These are phyloP conservation scores for Ariolimax columbianus DNA, from an alignment of 2,888 invertebrate genomes.

Conservation along the genomic window DNA sequence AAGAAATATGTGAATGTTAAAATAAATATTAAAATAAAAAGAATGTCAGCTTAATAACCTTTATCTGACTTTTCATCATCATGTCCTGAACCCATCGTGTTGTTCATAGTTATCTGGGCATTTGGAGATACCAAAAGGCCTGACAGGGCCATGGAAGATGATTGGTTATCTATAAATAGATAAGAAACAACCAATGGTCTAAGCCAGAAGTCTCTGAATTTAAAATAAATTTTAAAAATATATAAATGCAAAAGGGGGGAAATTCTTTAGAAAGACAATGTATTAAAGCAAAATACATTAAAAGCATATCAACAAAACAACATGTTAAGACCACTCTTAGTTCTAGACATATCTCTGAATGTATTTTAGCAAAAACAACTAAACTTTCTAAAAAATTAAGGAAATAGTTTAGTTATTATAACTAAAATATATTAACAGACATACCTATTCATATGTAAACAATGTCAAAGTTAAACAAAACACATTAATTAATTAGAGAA, in stretches of 20 bases:
- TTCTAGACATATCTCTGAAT: background rate
- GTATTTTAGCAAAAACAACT: too few relatives aligned
- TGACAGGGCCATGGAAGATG: conserved; percentile 62
- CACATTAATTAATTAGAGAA: background rate
- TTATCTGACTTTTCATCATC: conserved; percentile 42
- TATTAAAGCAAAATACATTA: background rate
- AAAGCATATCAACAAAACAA: background rate
- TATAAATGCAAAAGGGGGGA: too few relatives aligned
- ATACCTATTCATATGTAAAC: too few relatives aligned
- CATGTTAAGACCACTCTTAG: background rate
- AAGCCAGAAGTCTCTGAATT: background rate
- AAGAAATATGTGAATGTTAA: too few relatives aligned
- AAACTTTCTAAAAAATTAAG: background rate
- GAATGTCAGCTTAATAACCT: background rate
- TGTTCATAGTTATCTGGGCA: conserved; percentile 60
- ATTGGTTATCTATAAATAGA: conserved; percentile 61
- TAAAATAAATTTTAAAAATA: background rate
- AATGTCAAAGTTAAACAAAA: background rate
- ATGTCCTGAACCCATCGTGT: conserved; percentile 56
- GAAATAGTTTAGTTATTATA: too few relatives aligned
- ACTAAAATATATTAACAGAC: too few relatives aligned
- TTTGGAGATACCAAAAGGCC: conserved; percentile 69
- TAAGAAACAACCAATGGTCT: conserved; percentile 15
- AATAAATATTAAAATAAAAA: conserved; percentile 9
- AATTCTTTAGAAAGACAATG: too few relatives aligned